Evolutionary conservation across 1,140 invertebrate species (phyloP).

Genomic region (Orius insidiosus): DNA sequence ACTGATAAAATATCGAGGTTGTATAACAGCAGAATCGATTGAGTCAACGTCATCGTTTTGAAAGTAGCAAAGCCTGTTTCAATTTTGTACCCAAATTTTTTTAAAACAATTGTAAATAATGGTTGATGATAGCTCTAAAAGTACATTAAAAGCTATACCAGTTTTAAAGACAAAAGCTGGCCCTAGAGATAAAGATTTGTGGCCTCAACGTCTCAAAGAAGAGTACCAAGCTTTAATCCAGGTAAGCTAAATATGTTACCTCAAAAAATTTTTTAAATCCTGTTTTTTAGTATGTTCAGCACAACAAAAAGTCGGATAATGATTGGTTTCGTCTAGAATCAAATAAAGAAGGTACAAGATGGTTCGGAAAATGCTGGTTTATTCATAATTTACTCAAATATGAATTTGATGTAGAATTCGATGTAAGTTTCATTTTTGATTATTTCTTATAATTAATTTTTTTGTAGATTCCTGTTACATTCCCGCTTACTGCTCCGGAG

Average conservation of each 20-base stretch:
- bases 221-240: constrained; percentile 92
- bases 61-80: no score
- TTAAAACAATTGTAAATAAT: not conserved
- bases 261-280: no score
- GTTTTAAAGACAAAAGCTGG: constrained; percentile 91
- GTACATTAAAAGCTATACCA: constrained; percentile 82
- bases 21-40: no score
- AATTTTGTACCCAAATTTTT: no score
- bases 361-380: constrained; percentile 99
- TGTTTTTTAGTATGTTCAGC: constrained; percentile 80
- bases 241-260: constrained; percentile 40
- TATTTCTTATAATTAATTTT: not conserved
- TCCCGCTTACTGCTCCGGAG: constrained; percentile 95
- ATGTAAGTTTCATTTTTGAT: constrained; percentile 60
- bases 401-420: constrained; percentile 98
- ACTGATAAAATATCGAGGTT: no score
- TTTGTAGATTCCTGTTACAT: constrained; percentile 87
- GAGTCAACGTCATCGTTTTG: no score
- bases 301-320: constrained; percentile 89
- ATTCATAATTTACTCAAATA: constrained; percentile 92
- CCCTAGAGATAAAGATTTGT: constrained; percentile 87
- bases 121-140: constrained; percentile 68
- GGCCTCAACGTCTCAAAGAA: constrained; percentile 89
- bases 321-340: constrained; percentile 98
- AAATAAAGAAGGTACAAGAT: constrained; percentile 93